Evolutionary conservation across 1,140 invertebrate genomes (phyloP).

Genomic region (Cataglyphis hispanica): DNA sequence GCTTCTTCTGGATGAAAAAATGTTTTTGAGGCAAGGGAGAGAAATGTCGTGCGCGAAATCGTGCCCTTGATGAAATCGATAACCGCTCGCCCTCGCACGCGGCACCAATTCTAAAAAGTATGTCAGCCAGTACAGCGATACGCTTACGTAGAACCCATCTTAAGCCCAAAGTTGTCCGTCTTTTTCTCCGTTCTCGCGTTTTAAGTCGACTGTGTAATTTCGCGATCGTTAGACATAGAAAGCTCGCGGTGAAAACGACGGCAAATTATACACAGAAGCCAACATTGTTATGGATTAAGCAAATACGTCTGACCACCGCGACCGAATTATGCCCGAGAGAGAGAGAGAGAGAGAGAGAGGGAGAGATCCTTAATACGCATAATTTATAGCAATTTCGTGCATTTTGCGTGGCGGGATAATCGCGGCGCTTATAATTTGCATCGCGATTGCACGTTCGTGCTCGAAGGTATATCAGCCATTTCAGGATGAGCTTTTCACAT

Average conservation of each 20-base stretch:
- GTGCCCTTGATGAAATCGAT: constrained; percentile 39
- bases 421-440: constrained; percentile 21
- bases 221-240: constrained; percentile 42
- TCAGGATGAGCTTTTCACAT: constrained; percentile 18
- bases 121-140: constrained; percentile 37
- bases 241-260: constrained; percentile 15
- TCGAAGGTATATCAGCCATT: constrained; percentile 17
- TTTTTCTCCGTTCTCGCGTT: neutral
- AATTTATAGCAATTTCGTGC: constrained; percentile 51
- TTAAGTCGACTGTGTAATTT: constrained; percentile 47
- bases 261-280: neutral
- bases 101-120: constrained; percentile 44
- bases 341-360: constrained; percentile 11
- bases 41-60: constrained; percentile 8
- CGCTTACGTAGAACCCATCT: neutral
- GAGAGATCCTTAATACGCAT: constrained; percentile 51
- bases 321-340: constrained; percentile 20
- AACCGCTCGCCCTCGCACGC: constrained; percentile 13
- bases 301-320: constrained; percentile 34
- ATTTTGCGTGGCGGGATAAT: constrained; percentile 35
- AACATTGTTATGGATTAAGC: constrained; percentile 38
- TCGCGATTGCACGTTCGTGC: constrained; percentile 15
- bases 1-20: neutral
- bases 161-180: constrained; percentile 14
- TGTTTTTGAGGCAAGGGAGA: neutral